Conservation (phyloP, 2,888 invertebrate species). For the Acanthosepion pharaonis region DNA sequence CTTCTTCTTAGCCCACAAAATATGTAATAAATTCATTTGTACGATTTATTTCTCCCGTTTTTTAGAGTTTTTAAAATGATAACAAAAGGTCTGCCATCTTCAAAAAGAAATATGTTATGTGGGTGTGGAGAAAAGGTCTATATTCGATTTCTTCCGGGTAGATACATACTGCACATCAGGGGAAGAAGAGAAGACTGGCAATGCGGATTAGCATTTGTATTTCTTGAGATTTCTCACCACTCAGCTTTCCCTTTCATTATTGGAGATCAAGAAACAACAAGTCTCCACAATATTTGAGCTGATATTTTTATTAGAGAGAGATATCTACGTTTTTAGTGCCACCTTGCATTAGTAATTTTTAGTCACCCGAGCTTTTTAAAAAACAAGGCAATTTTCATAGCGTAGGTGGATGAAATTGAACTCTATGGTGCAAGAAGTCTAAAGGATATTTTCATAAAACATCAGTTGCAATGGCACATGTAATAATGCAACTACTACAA, state of each 20-base stretch:
- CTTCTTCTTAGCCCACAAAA: not conserved
- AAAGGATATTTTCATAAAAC: not conserved
- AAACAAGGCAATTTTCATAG: not conserved
- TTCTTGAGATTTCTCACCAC: not conserved
- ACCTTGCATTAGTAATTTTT: not conserved
- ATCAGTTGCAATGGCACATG: conserved; percentile 33
- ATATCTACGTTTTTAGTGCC: not conserved
- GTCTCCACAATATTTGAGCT: not conserved
- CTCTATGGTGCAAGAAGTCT: not conserved
- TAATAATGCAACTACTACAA: not conserved
- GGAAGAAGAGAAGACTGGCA: not conserved
- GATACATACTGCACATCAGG: not conserved
- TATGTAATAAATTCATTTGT: not conserved
- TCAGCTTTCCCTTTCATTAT: not conserved
- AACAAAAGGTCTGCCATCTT: not conserved
- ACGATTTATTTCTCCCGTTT: not conserved
- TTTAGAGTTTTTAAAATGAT: not conserved
- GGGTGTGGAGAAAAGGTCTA: not conserved
- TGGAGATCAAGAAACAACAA: not conserved
- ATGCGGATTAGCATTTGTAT: not conserved
- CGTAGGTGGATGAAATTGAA: not conserved
- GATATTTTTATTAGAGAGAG: not conserved
- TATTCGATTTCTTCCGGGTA: conserved; percentile 33
- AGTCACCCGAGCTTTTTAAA: not conserved
- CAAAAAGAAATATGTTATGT: not conserved